A percentile compares a stretch with the other conserved stretches of the same genome.
Evolutionary conservation across 2,888 invertebrate genomes (phyloP).

Genomic region (Chloromyia formosa): DNA sequence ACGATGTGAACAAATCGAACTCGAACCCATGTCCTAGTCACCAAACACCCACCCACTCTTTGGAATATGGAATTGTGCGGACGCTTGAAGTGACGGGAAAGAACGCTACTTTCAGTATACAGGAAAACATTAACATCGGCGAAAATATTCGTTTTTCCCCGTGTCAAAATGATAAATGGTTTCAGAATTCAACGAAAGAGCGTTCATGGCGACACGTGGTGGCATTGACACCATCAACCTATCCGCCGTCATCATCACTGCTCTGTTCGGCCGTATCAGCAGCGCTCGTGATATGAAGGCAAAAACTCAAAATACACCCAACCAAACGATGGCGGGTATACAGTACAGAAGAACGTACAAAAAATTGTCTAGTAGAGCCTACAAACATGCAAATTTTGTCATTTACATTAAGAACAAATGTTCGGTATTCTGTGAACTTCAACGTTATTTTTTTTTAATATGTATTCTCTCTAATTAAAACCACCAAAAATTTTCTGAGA

Average conservation of each 20-base stretch:
- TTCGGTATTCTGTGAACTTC: background rate
- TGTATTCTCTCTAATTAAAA: background rate
- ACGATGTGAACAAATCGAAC: conserved; percentile 14
- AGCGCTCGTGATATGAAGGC: conserved; percentile 27
- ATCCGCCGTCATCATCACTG: background rate
- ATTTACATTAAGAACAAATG: background rate
- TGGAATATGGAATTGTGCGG: background rate
- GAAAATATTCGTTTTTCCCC: conserved; percentile 40
- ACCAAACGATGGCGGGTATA: background rate
- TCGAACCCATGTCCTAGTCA: background rate
- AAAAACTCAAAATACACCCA: conserved; percentile 15
- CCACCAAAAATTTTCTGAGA: background rate
- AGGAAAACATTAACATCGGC: conserved; percentile 45
- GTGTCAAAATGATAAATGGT: conserved; percentile 46
- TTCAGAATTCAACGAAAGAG: conserved; percentile 34
- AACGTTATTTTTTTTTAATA: background rate
- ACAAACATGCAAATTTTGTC: background rate
- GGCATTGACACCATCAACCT: conserved; percentile 28
- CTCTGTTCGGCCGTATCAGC: conserved; percentile 13
- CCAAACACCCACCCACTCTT: no score
- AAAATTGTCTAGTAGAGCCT: background rate
- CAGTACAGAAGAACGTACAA: conserved; percentile 3
- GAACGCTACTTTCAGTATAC: conserved; percentile 26
- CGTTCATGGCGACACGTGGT: conserved; percentile 8
- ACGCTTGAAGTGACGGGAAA: conserved; percentile 12